phyloP scores from a whole-genome alignment of 2,797 vertebrate species.

The Choloepus didactylus region DNA sequence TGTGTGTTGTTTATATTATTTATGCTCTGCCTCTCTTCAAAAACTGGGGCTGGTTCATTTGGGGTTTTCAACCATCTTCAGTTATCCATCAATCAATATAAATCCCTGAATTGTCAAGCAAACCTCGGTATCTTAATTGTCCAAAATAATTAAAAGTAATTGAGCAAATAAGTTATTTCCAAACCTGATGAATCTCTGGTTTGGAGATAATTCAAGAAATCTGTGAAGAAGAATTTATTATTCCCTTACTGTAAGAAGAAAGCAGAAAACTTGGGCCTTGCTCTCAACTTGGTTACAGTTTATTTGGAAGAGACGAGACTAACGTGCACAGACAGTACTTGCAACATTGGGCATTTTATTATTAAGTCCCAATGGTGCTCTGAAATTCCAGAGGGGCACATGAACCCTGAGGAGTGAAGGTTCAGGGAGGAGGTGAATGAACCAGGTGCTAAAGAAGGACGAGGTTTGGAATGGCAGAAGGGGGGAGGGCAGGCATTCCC shows the following conservation, averaged over 20 bases:
- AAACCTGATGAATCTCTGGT: background rate
- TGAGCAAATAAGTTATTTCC: constrained; percentile 26
- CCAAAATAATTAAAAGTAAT: constrained; percentile 57
- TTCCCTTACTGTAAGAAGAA: constrained; percentile 8
- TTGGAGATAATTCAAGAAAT: constrained; percentile 18
- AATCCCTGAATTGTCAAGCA: constrained; percentile 3
- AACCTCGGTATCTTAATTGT: background rate
- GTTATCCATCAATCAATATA: background rate
- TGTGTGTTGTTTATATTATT: background rate
- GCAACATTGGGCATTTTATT: background rate
- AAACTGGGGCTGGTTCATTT: background rate
- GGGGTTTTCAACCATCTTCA: background rate
- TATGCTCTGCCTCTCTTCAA: background rate
- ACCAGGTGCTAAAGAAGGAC: background rate
- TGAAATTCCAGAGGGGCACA: background rate
- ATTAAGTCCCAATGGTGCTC: background rate
- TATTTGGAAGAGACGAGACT: background rate
- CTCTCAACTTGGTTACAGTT: background rate
- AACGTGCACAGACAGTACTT: accelerated
- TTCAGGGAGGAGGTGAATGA: background rate
- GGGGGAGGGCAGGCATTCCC: background rate
- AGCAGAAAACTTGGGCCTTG: background rate
- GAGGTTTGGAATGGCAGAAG: background rate
- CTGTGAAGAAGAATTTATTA: background rate
- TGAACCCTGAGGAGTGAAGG: background rate